A percentile compares a stretch with the other conserved stretches of the same genome.
phyloP scores from a whole-genome alignment of 2,797 vertebrate species.

The Rhodeus uyekii region DNA sequence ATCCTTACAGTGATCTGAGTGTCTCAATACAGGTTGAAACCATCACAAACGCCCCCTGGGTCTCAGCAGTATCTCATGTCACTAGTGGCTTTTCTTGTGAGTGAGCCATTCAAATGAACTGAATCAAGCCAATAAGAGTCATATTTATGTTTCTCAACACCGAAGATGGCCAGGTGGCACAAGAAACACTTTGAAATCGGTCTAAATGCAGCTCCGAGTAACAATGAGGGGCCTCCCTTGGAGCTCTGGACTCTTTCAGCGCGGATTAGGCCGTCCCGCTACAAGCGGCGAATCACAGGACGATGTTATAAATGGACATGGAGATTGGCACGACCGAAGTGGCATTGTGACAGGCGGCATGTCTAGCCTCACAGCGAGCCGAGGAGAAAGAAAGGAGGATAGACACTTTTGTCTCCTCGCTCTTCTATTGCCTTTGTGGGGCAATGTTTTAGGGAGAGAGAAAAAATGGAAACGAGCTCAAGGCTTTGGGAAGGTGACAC shows the following conservation, averaged over 20 bases:
- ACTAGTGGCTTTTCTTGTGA: constrained; percentile 66
- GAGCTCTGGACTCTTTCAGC: constrained; percentile 15
- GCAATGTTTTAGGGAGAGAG: constrained; percentile 1
- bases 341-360: constrained; percentile 21
- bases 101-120: constrained; percentile 68
- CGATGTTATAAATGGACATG: constrained; percentile 2
- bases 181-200: constrained; percentile 46
- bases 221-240: constrained; percentile 25
- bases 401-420: constrained; percentile 24
- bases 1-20: too few species aligned
- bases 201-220: constrained; percentile 12
- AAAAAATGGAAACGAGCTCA: constrained; percentile 29
- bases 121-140: constrained; percentile 74
- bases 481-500: constrained; percentile 26
- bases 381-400: constrained; percentile 20
- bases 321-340: constrained; percentile 17
- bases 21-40: neutral
- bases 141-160: constrained; percentile 62
- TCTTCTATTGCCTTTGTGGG: neutral
- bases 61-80: constrained; percentile 74
- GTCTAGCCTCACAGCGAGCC: neutral
- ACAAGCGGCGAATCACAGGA: neutral
- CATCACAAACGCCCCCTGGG: constrained; percentile 64
- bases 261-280: neutral
- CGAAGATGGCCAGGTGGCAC: constrained; percentile 63